Conservation (phyloP, 2,113 vertebrate genomes). For the Platichthys stellatus region DNA sequence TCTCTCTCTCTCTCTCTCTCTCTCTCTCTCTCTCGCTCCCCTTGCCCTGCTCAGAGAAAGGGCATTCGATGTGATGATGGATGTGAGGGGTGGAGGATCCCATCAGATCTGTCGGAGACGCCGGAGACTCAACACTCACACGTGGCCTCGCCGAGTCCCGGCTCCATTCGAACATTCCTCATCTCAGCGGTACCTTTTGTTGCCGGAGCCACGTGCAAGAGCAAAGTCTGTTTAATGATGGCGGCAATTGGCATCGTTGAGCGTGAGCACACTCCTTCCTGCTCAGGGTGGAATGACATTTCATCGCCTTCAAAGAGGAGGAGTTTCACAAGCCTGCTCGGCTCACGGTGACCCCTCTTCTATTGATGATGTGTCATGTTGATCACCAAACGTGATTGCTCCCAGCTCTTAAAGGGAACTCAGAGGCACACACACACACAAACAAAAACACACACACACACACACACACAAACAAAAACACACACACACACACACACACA, state of each 20-base stretch:
- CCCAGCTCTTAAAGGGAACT: slow-evolving; percentile 32
- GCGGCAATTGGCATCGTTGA: not conserved
- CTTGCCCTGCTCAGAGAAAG: slow-evolving; percentile 24
- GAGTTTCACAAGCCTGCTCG: slow-evolving; percentile 23
- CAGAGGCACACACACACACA: too few species aligned
- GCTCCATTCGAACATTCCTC: slow-evolving; percentile 33
- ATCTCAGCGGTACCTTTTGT: slow-evolving; percentile 14
- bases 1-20: not conserved
- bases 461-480: too few species aligned
- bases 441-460: too few species aligned
- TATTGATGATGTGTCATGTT: slow-evolving; percentile 40
- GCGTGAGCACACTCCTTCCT: not conserved
- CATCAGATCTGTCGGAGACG: slow-evolving; percentile 52
- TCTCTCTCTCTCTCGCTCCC: slow-evolving; percentile 6
- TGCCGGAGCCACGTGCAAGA: not conserved
- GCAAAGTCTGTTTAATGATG: slow-evolving; percentile 28
- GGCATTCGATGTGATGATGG: slow-evolving; percentile 50
- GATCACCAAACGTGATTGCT: slow-evolving; percentile 26
- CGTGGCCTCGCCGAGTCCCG: not conserved
- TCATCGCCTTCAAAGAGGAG: slow-evolving; percentile 51
- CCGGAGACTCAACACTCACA: slow-evolving; percentile 40
- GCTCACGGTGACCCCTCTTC: slow-evolving; percentile 21
- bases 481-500: too few species aligned
- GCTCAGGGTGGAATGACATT: slow-evolving; percentile 46
- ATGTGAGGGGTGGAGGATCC: slow-evolving; percentile 55